Percentiles rank a stretch among this genome's conserved stretches.
phyloP scores from a whole-genome alignment of 2,888 invertebrate species.

The Agrilus cyanescens region DNA sequence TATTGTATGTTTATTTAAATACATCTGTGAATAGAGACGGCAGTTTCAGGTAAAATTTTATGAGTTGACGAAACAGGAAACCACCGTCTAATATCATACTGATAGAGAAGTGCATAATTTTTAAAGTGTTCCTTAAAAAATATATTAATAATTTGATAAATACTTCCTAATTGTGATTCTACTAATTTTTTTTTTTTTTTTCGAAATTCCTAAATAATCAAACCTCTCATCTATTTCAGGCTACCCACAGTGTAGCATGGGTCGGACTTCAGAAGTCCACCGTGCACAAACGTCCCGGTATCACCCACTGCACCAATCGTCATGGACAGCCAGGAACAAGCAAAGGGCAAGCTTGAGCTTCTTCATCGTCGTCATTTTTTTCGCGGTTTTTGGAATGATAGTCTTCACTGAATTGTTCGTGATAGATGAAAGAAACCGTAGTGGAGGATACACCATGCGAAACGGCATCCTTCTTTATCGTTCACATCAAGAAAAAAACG shows the following conservation, averaged over 20 bases:
- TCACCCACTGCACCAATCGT: not conserved
- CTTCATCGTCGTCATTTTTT: slow-evolving; percentile 82
- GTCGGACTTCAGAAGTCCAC: not conserved
- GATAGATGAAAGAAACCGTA: slow-evolving; percentile 49
- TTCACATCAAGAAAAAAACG: slow-evolving; percentile 43
- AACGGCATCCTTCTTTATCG: slow-evolving; percentile 42
- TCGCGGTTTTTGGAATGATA: slow-evolving; percentile 78
- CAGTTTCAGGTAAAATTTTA: too few relatives aligned
- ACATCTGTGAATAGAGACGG: too few relatives aligned
- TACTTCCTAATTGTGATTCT: too few relatives aligned
- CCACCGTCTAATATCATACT: too few relatives aligned
- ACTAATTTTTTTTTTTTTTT: too few relatives aligned
- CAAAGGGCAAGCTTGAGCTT: slow-evolving; percentile 82
- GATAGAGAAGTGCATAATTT: too few relatives aligned
- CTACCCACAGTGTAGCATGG: slow-evolving; percentile 11
- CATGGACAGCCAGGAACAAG: slow-evolving; percentile 40
- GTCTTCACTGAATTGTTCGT: slow-evolving; percentile 75
- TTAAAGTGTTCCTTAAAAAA: too few relatives aligned
- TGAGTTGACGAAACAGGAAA: too few relatives aligned
- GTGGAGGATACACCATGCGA: slow-evolving; percentile 40
- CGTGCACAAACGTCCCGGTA: too few relatives aligned
- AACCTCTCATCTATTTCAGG: slow-evolving; percentile 3
- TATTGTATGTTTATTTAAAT: too few relatives aligned
- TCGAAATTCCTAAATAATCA: too few relatives aligned
- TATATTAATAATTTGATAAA: too few relatives aligned